A percentile compares a stretch with the other conserved stretches of the same genome.
phyloP scores from a whole-genome alignment of 2,113 vertebrate species.

The Jacana jacana region DNA sequence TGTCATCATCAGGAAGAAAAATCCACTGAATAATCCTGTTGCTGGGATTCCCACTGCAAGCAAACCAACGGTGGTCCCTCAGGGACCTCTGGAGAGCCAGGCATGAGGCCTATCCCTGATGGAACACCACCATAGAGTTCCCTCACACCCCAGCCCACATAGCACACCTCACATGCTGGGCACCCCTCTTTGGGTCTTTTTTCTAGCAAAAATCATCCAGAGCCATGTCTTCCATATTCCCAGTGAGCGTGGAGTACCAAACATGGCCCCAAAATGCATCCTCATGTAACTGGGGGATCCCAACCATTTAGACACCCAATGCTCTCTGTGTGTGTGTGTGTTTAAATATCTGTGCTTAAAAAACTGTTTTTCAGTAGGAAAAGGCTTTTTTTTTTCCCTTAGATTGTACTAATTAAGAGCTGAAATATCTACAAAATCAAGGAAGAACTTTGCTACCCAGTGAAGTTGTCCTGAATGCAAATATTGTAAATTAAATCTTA shows the following conservation, averaged over 20 bases:
- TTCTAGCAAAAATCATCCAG: not conserved
- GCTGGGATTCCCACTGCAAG: rapidly evolving
- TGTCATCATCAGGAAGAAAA: not conserved
- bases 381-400: not conserved
- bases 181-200: not conserved
- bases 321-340: not conserved
- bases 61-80: not conserved
- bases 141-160: not conserved
- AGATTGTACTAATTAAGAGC: not conserved
- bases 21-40: not conserved
- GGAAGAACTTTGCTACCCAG: not conserved
- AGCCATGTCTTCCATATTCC: not conserved
- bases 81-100: not conserved
- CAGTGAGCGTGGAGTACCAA: not conserved
- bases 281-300: not conserved
- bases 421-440: not conserved
- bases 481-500: not conserved
- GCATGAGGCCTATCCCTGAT: not conserved
- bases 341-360: not conserved
- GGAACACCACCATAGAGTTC: not conserved
- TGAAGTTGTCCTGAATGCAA: not conserved
- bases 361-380: not conserved
- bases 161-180: not conserved
- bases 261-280: not conserved
- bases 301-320: not conserved